phyloP scores from a whole-genome alignment of 2,113 vertebrate genomes.

The Chlorodrepanis virens region DNA sequence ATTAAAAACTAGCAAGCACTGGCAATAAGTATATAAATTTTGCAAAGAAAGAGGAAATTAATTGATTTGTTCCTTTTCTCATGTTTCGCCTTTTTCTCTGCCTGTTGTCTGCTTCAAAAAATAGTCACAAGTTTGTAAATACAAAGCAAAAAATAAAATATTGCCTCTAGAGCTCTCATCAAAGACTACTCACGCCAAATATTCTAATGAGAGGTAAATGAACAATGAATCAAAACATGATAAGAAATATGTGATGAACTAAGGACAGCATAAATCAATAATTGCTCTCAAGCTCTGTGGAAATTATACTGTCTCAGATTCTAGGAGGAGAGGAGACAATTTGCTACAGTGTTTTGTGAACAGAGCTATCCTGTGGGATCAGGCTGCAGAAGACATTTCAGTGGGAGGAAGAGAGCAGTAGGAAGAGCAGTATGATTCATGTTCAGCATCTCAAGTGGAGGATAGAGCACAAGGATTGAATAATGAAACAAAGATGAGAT shows the following conservation, averaged over 20 bases:
- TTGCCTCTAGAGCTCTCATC: slow-evolving; percentile 46
- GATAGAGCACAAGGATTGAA: slow-evolving; percentile 85
- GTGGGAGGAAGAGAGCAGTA: slow-evolving; percentile 72
- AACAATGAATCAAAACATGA: slow-evolving; percentile 62
- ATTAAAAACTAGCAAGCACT: not conserved
- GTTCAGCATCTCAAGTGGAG: slow-evolving; percentile 90
- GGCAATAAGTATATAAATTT: not conserved
- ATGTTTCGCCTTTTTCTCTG: not conserved
- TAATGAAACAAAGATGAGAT: slow-evolving; percentile 94
- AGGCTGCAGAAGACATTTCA: slow-evolving; percentile 78
- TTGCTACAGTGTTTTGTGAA: slow-evolving; percentile 72
- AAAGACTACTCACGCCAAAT: slow-evolving; percentile 53
- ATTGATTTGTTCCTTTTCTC: not conserved
- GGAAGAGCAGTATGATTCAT: slow-evolving; percentile 83
- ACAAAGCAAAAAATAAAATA: slow-evolving; percentile 58
- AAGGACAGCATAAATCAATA: slow-evolving; percentile 58
- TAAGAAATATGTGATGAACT: slow-evolving; percentile 66
- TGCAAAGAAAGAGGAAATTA: not conserved
- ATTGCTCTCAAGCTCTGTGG: slow-evolving; percentile 48
- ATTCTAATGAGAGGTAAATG: slow-evolving; percentile 66
- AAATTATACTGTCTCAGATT: slow-evolving; percentile 55
- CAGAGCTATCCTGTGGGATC: slow-evolving; percentile 72
- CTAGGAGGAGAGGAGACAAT: slow-evolving; percentile 52
- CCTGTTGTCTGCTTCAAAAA: slow-evolving; percentile 28
- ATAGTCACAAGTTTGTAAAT: slow-evolving; percentile 16